Evolutionary conservation across 1,140 invertebrate species (phyloP).

Genomic region (Drosophila sulfurigaster): DNA sequence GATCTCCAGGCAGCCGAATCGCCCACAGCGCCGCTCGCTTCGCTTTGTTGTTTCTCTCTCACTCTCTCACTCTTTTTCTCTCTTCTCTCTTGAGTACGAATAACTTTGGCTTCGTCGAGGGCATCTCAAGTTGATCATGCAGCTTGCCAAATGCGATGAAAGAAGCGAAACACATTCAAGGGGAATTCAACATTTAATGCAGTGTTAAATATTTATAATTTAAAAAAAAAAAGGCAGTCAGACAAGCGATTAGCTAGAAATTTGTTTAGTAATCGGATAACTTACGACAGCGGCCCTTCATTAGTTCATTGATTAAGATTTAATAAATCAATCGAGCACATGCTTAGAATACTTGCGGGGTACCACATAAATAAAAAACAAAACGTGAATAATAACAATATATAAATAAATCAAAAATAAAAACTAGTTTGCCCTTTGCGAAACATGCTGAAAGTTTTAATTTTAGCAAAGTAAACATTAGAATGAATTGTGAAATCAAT

Average conservation of each 20-base stretch:
- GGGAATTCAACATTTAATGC: constrained; percentile 4
- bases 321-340: background rate
- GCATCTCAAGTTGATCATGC: constrained; percentile 43
- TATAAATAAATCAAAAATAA: too few relatives aligned
- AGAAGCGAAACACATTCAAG: constrained; percentile 16
- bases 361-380: background rate
- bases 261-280: background rate
- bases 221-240: background rate
- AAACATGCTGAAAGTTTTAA: too few relatives aligned
- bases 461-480: too few relatives aligned
- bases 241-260: background rate
- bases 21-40: constrained; percentile 67
- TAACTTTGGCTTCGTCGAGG: constrained; percentile 24
- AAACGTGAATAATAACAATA: background rate
- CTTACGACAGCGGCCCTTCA: background rate
- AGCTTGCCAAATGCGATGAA: constrained; percentile 28
- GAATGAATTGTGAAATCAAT: too few relatives aligned
- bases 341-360: background rate
- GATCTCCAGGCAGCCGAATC: constrained; percentile 73
- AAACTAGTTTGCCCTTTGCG: too few relatives aligned
- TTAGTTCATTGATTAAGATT: background rate
- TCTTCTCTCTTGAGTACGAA: background rate
- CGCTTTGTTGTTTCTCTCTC: constrained; percentile 56
- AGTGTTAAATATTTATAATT: constrained; percentile 11
- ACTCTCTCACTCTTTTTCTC: too few relatives aligned